Base-by-base conservation (phyloP, 2,797 vertebrate species). In the Hypotaenidia philippensis region DNA sequence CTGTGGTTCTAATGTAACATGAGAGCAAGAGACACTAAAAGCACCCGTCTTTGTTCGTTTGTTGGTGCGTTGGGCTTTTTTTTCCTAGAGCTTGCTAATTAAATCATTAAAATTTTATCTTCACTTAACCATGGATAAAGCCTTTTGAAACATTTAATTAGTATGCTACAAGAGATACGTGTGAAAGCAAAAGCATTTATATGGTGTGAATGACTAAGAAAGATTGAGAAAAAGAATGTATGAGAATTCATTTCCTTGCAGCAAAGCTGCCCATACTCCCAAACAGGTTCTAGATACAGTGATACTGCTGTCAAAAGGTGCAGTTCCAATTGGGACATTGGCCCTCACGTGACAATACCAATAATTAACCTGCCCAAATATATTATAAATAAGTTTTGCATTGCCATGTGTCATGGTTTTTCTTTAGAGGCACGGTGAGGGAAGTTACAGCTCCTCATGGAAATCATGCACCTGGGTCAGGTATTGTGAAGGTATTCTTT, bases 21-120 rank as follows among this genome's bases (percentile, higher is more conserved):
- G 78, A 84, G 77, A 65, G 82, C 82, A 89, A 55, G 75, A 90
- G 70, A 55, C 19, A 25, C 70, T 59, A 45, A 95, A 94, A 97
- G 87, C 81, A 60, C 68, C 68, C 4, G 1, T 87, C 86, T 96
- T 92, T 94, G 91, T 96, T 95, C 81, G 1, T 95, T 49, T 49
- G 47, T 44, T 44, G 41, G 41, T 44, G 41, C 9, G 23, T 25
- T 47, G 45, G 47, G 47, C 17, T 49, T 49, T 25, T 93, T 96
- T 94, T 93, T 89, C 93, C 60, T 83, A 77, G 93, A 87, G 96
- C 95, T 97, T 92, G 93, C 97, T 98, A 98, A 98, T 98, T 98
- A 98, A 98, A 98, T 98, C 98, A 98, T 98, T 98, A 98, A 98
- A 97, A 94, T 98, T 98, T 98, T 97, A 98, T 98, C 97, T 95